phyloP scores from a whole-genome alignment of 2,888 invertebrate species.

The Polydrusus pterygomalis region DNA sequence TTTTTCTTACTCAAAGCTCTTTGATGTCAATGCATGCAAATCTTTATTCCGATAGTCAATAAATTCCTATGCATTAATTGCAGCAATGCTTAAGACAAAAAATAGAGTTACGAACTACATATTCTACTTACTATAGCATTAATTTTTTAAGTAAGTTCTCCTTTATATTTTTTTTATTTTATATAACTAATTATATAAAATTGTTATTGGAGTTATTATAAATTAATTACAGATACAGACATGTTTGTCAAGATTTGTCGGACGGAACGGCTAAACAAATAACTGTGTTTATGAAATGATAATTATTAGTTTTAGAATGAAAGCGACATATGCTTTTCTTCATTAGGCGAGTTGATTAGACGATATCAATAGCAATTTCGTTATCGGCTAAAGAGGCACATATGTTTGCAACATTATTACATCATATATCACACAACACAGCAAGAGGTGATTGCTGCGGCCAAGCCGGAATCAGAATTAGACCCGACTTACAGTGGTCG shows the following conservation, averaged over 20 bases:
- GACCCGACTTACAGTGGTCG: slow-evolving; percentile 48
- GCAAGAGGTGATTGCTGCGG: slow-evolving; percentile 71
- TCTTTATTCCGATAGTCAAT: no score
- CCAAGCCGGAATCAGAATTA: slow-evolving; percentile 65
- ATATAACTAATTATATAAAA: no score
- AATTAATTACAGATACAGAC: not conserved
- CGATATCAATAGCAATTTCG: slow-evolving; percentile 72
- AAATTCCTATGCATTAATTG: no score
- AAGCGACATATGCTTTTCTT: slow-evolving; percentile 71
- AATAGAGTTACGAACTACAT: no score
- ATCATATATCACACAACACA: slow-evolving; percentile 72
- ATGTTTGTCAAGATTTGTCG: slow-evolving; percentile 30
- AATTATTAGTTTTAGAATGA: slow-evolving; percentile 62
- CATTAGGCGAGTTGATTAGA: slow-evolving; percentile 71
- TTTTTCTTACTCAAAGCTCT: no score
- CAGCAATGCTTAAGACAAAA: no score
- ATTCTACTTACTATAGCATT: no score
- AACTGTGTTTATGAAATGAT: slow-evolving; percentile 53
- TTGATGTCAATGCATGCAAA: no score
- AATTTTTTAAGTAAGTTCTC: no score
- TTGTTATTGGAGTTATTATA: not conserved
- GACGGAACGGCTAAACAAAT: slow-evolving; percentile 33
- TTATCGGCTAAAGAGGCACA: slow-evolving; percentile 71
- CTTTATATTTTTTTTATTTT: no score
- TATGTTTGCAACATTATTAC: slow-evolving; percentile 73